Evolutionary conservation across 1,140 invertebrate genomes (phyloP), one percentile per base, ranked within the genome.

Genomic region (Pemphigus obesinymphae): DNA sequence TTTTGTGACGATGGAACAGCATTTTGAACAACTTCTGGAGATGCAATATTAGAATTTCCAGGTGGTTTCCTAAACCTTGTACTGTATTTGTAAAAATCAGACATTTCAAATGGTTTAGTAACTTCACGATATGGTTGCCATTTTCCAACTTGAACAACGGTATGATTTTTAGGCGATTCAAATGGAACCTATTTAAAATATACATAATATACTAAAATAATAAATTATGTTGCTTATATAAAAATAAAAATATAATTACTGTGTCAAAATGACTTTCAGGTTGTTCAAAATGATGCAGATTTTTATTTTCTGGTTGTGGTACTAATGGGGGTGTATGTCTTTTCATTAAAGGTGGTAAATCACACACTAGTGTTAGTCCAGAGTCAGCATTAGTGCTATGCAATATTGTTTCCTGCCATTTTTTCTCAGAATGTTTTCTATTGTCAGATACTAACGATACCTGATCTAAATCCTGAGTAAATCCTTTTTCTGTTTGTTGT

Each of bases 21-120:
- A 20, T n/a, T 29, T 31, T 43, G 55, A 63, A 50, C n/a, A 10
- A 26, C 11, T 61, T 63, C 53, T 45, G 76, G 26, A 6, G 76
- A 31, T 1, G n/a, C 20, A 23, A 13, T 58, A 58, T 20, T 63
- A 43, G 55, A 63, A 80, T 63, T 63, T 17, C 3, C 37, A 40
- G 76, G 20, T 63, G 76, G 85, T 88, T 88, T 89, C 29, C 95
- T 90, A 87, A 93, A 96, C 85, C 96, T 96, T 37, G 95, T 96
- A 70, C 96, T 97, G 86, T 98, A 98, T 88, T 98, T 97, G 88
- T 97, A 98, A 88, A 97, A 97, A 87, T 98, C 96, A 0, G 95
- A 93, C 93, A 97, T 96, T 89, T 97, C 96, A 87, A 97, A 98
- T 17, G 96, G 96, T 87, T 98, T 98, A 0, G 94, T 95, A 45